Percentiles rank a stretch among this genome's conserved stretches.
These are phyloP conservation scores for Galaxias olidus DNA, from an alignment of 2,797 vertebrate genomes.

Conservation along the genomic window DNA sequence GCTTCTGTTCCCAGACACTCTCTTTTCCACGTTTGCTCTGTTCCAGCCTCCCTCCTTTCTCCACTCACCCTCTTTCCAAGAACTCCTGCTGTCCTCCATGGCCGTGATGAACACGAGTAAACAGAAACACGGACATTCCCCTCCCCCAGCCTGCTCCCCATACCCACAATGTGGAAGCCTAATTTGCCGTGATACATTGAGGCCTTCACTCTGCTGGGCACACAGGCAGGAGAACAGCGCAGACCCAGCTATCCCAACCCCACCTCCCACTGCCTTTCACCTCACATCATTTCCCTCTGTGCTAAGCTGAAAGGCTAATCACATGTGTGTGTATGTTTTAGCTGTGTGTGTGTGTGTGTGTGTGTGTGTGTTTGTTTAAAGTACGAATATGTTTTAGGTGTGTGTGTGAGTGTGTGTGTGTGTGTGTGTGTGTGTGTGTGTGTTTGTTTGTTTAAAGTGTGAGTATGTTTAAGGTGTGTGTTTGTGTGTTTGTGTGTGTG, in stretches of 20 bases:
- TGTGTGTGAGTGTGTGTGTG: too few species aligned
- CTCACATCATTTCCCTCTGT: conserved; percentile 31
- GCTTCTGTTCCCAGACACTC: conserved; percentile 23
- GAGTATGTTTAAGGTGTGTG: neutral
- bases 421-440: neutral
- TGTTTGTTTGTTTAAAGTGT: too few species aligned
- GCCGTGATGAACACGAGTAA: conserved; percentile 31
- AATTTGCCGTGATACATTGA: conserved; percentile 53
- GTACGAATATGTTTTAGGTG: neutral
- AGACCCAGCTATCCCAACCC: conserved; percentile 8
- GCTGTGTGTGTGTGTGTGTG: too few species aligned
- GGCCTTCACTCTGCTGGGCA: conserved; percentile 41
- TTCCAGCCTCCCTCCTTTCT: conserved; percentile 1
- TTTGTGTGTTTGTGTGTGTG: too few species aligned
- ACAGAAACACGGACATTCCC: conserved; percentile 34
- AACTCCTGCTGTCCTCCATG: conserved; percentile 17
- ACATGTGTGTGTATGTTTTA: conserved; percentile 21
- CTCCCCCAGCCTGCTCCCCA: conserved; percentile 15
- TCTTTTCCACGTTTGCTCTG: conserved; percentile 12
- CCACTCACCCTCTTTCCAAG: conserved; percentile 9
- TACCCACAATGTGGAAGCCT: conserved; percentile 36
- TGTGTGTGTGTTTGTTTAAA: too few species aligned
- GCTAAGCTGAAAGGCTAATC: conserved; percentile 56
- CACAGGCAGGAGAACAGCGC: conserved; percentile 39
- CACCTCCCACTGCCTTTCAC: conserved; percentile 1